Base-by-base conservation (phyloP, 2,797 vertebrate species). In the Uromys caudimaculatus region DNA sequence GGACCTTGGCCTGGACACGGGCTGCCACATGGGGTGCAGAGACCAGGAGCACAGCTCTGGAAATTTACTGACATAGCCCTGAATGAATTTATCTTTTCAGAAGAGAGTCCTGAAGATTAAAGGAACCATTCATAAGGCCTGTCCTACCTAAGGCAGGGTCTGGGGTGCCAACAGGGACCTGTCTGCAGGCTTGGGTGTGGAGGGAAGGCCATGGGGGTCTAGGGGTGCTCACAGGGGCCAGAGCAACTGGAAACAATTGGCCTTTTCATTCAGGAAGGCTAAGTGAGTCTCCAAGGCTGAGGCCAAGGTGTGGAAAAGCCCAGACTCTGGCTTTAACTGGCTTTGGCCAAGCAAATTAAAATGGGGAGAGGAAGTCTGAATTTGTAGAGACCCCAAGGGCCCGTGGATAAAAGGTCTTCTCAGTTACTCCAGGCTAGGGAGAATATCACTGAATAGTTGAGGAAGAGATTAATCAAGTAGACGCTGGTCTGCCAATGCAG, bases 111-210 rank as follows among this genome's bases (percentile, higher is more conserved):
- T 52, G 14, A 73, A 83, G 86, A 75, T 95, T 71, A 83, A 97
- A 94, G 81, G 67, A 90, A 56, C 54, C 92, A 92, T 97, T 97
- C 94, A 97, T 47, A 21, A 76, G 38, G 23, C 5, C 52, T 58
- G 58, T 69, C 52, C 69, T 62, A 44, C 54, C 67, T 41, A 52
- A 13, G 84, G 83, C 78, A 79, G 67, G 71, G 35, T 32, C 87
- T 32, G 38, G 90, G 79, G 52, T 60, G 69, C 17, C 52, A 27
- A 35, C 35, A n/a, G 24, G 35, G 67, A n/a, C 44, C 75, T 50
- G 44, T 27, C 10, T 50, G 0, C 4, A 32, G 14, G 23, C 4
- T 32, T 32, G 16, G 47, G 14, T 21, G 19, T 10, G 2, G 56
- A 71, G 32, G 50, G 50, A 69, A 89, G 67, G 19, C 13, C 9